Evolutionary conservation across 2,888 invertebrate species (phyloP).

Genomic region (Arrhopalites spinosus): DNA sequence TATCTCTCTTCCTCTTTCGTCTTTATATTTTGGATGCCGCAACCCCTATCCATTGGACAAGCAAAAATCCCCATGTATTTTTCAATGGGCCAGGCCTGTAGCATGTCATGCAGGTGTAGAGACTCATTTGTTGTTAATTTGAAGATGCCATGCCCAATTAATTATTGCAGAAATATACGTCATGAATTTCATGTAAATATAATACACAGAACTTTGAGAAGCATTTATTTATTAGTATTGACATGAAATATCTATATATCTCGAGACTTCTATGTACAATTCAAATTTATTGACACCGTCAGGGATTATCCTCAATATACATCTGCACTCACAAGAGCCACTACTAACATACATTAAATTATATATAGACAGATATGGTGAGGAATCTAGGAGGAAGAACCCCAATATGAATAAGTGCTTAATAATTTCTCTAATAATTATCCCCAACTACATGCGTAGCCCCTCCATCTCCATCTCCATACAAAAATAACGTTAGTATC

Average conservation of each 20-base stretch:
- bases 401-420: too few species aligned
- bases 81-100: background rate
- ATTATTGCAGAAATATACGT: background rate
- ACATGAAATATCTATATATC: background rate
- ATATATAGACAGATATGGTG: too few species aligned
- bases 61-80: background rate
- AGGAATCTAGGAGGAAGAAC: too few species aligned
- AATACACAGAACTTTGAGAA: background rate
- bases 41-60: background rate
- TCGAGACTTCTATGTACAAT: too few species aligned
- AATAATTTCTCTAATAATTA: too few species aligned
- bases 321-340: too few species aligned
- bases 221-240: background rate
- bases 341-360: too few species aligned
- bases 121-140: conserved; percentile 7
- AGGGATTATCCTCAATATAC: too few species aligned
- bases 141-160: background rate
- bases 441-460: too few species aligned
- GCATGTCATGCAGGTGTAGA: background rate
- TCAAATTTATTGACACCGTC: too few species aligned
- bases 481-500: too few species aligned
- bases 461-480: too few species aligned
- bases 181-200: background rate
- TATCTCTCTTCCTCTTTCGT: background rate
- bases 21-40: background rate